Evolutionary conservation across 2,888 invertebrate species (phyloP).

Genomic region (Altica lythri): DNA sequence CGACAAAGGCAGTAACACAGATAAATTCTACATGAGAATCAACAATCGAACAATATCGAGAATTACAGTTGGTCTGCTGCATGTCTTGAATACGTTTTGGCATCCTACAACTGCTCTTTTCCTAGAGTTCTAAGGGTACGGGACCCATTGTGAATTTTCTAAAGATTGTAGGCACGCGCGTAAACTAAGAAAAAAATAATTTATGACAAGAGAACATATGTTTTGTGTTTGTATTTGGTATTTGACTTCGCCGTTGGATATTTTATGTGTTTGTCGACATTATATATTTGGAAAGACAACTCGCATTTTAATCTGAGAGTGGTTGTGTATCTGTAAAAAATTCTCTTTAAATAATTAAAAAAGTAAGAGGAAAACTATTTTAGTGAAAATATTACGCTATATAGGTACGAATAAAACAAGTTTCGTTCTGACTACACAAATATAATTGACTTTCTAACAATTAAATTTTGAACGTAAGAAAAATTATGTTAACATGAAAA

Average conservation of each 20-base stretch:
- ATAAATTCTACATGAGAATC: not conserved
- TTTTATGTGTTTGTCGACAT: conserved; percentile 22
- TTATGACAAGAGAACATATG: conserved; percentile 53
- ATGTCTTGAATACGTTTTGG: conserved; percentile 42
- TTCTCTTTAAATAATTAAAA: conserved; percentile 12
- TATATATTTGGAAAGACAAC: conserved; percentile 10
- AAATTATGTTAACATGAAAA: no score
- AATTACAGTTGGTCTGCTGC: conserved; percentile 38
- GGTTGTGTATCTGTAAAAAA: conserved; percentile 4
- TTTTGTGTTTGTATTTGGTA: conserved; percentile 44
- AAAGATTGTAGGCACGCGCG: conserved; percentile 53
- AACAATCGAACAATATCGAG: not conserved
- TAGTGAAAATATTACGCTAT: no score
- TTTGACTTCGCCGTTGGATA: conserved; percentile 14
- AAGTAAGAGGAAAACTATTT: conserved; percentile 4
- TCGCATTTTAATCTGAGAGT: conserved; percentile 11
- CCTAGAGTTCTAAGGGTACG: conserved; percentile 44
- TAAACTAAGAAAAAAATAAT: conserved; percentile 52
- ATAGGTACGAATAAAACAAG: no score
- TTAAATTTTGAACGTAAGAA: no score
- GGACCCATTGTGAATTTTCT: conserved; percentile 50
- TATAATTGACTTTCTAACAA: no score
- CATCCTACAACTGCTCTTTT: conserved; percentile 50
- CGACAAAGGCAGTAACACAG: conserved; percentile 25
- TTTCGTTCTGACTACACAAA: no score